Base-by-base conservation (phyloP, 2,113 vertebrate genomes). In the Xenopus laevis region DNA sequence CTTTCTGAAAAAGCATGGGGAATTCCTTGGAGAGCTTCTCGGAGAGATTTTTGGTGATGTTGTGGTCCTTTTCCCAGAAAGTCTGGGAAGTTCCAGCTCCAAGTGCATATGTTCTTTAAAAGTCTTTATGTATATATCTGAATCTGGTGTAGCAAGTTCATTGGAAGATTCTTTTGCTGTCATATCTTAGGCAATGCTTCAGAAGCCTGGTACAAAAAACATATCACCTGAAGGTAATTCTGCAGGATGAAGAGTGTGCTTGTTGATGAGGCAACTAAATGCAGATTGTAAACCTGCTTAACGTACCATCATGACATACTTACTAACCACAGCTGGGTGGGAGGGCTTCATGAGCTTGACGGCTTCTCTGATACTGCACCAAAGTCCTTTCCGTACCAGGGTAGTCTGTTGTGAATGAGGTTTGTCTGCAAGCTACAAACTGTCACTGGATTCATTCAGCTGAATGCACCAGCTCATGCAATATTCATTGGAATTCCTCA, bases 101-200 rank as follows among this genome's bases (percentile, higher is more conserved):
- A 99, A 87, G 84, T 95, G 97, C 96, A 99, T 98, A 81, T 98
- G 96, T 79, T 99, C 97, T 86, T 97, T 96, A 87, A 98, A 99
- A 65, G 96, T 99, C 82, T 91, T 91, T 72, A 98, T 98, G 90
- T 92, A 97, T 61, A 94, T 81, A 84, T 98, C 96, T 45, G 91
- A 79, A 63, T 98, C 96, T 0, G 89, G 86, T 85, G 89, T 65
- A 55, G 81, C 78, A 52, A 87, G 91, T 81, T 96, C 96, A 81
- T 92, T 92, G 13, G 82, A 70, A 76, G 87, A 81, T 71, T 93
- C 90, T 83, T 84, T 87, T 44, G 87, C 86, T 72, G 96, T 96
- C 97, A 98, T 27, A 27, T 82, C 82, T 84, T 12, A 55, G 76
- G 9, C 4, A 76, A 57, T 67, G 5, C 1, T 46, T 7, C 77